Evolutionary conservation across 1,140 invertebrate genomes (phyloP), one percentile per base, ranked within the genome.

Genomic region (Drosophila simulans): DNA sequence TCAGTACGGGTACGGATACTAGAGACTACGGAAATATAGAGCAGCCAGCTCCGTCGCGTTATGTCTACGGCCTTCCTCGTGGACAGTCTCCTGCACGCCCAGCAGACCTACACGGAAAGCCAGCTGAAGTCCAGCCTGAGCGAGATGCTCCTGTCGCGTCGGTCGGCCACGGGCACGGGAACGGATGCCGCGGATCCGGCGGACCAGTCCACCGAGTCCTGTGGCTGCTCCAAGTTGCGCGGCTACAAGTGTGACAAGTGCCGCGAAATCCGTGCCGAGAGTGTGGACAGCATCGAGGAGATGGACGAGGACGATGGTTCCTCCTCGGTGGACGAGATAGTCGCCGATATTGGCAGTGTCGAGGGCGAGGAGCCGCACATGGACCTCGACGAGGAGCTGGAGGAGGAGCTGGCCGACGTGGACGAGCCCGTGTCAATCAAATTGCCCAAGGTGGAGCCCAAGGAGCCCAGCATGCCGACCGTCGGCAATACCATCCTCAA

Each of bases 171-270:
- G 25, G 25, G 25, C 3, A 27, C 27, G 27, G 31, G 31, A 10
- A 10, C 25, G 20, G 64, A 74, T 20, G 37, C 48, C 3, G 25
- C 13, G 13, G 64, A 83, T 35, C 15, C 64, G 25, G 69, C 17
- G 55, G 56, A 59, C 15, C 51, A 48, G 27, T 11, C 60, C 34
- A 39, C 57, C 55, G 17, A 42, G 56, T 42, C 75, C 17, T 90
- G 68, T 56, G 85, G 57, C 53, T 84, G 58, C 55, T 75, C 40
- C 51, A 91, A 89, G 64, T 15, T 51, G 27, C 82, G 88, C 42
- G 88, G 89, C 57, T 92, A 89, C 45, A 88, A 92, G 65, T 92
- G 91, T 90, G 86, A 91, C 84, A 92, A 92, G 63, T 92, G 91
- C 60, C 86, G 85, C 31, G 78, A 81, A n/a, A 49, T 64, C 51